Conservation (phyloP, 2,797 vertebrate genomes). For the Loriculus beryllinus region DNA sequence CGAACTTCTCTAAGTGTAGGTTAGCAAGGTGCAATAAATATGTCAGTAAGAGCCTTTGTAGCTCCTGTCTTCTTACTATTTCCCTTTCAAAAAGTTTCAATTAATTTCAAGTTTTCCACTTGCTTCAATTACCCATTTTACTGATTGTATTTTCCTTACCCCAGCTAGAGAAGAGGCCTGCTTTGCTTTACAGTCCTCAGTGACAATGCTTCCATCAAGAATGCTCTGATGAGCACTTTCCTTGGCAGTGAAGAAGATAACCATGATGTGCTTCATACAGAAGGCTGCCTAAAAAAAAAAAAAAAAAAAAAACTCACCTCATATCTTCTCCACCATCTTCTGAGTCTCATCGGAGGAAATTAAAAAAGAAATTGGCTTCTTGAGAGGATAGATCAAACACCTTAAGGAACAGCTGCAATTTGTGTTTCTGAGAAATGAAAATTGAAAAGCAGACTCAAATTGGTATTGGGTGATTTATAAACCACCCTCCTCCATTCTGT, state of each 20-base stretch:
- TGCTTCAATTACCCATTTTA: constrained; percentile 16
- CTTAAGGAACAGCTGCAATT: constrained; percentile 61
- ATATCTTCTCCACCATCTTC: constrained; percentile 64
- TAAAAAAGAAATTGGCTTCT: constrained; percentile 68
- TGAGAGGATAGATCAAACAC: constrained; percentile 55
- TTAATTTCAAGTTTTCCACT: background rate
- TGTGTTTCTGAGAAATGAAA: constrained; percentile 57
- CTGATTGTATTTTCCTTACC: constrained; percentile 1
- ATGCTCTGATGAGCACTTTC: background rate
- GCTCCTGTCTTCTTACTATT: background rate
- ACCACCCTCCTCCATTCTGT: constrained; percentile 32
- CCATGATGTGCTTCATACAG: background rate
- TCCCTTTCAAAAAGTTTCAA: background rate
- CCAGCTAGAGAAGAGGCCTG: background rate
- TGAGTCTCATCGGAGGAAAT: constrained; percentile 61
- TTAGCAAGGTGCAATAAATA: background rate
- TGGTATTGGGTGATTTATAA: constrained; percentile 68
- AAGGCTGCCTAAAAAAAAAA: constrained; percentile 30
- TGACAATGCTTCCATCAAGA: background rate
- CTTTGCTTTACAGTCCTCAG: constrained; percentile 10
- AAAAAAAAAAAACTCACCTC: constrained; percentile 28
- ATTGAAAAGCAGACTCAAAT: constrained; percentile 56
- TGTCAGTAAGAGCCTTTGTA: background rate
- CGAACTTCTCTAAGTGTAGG: background rate
- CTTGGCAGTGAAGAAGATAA: background rate